phyloP scores from a whole-genome alignment of 2,888 invertebrate genomes.

The Syritta pipiens region DNA sequence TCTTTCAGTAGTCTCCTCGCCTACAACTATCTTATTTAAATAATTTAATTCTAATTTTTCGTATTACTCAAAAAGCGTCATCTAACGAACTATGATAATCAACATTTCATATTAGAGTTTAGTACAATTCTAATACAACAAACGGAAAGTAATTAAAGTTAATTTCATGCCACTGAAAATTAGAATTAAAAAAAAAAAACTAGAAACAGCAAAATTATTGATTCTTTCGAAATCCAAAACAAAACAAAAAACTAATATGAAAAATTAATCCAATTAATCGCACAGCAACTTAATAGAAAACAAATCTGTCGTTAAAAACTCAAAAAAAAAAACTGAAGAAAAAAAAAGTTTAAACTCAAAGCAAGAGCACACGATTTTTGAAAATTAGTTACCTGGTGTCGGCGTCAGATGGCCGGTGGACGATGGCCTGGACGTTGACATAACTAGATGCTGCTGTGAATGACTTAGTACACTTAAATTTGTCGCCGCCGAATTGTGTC shows the following conservation, averaged over 20 bases:
- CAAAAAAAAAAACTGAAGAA: slow-evolving; percentile 41
- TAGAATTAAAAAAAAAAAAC: slow-evolving; percentile 29
- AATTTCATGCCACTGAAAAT: slow-evolving; percentile 71
- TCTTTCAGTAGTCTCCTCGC: not conserved
- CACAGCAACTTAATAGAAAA: slow-evolving; percentile 55
- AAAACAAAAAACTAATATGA: slow-evolving; percentile 23
- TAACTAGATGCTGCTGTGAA: slow-evolving; percentile 80
- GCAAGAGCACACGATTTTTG: slow-evolving; percentile 55
- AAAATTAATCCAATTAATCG: slow-evolving; percentile 41
- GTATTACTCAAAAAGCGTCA: too few relatives aligned
- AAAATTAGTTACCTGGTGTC: slow-evolving; percentile 79
- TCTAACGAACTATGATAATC: too few relatives aligned
- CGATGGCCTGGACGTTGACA: slow-evolving; percentile 81
- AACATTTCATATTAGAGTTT: slow-evolving; percentile 44
- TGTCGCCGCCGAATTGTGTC: slow-evolving; percentile 72
- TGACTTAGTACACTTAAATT: slow-evolving; percentile 81
- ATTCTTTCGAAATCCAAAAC: slow-evolving; percentile 7
- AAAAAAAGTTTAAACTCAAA: slow-evolving; percentile 59
- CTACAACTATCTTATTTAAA: not conserved
- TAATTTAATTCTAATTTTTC: too few relatives aligned
- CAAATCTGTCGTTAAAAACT: slow-evolving; percentile 42
- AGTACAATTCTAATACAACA: slow-evolving; percentile 54
- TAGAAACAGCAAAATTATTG: slow-evolving; percentile 34
- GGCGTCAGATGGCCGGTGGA: slow-evolving; percentile 82
- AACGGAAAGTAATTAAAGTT: slow-evolving; percentile 61